Percentiles rank a stretch among this genome's conserved stretches.
phyloP scores from a whole-genome alignment of 2,113 vertebrate genomes.

The Dasyurus viverrinus region DNA sequence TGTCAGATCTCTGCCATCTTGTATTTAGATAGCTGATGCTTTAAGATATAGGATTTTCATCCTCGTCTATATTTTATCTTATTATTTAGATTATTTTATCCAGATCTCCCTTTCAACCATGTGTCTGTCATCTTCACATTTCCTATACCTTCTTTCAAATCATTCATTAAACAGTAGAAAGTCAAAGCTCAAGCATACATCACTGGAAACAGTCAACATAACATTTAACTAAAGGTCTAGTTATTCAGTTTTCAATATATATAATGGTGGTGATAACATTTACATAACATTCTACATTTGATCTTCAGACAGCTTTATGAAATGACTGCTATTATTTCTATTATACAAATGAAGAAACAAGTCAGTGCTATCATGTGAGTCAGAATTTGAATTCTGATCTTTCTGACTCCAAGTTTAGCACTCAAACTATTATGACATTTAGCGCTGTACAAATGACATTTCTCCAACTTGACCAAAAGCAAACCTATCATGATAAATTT shows the following conservation, averaged over 20 bases:
- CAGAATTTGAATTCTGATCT: not conserved
- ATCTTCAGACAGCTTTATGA: not conserved
- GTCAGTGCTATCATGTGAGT: not conserved
- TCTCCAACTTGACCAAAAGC: not conserved
- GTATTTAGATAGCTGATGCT: not conserved
- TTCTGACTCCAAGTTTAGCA: not conserved
- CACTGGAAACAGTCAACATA: not conserved
- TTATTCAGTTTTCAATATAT: not conserved
- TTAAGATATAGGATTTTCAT: not conserved
- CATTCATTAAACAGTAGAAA: not conserved
- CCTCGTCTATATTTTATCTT: not conserved
- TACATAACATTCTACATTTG: not conserved
- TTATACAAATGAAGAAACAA: not conserved
- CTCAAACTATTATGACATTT: not conserved
- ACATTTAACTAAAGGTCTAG: not conserved
- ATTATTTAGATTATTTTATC: not conserved
- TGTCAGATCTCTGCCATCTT: not conserved
- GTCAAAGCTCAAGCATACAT: not conserved
- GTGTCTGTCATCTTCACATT: not conserved
- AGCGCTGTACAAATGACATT: not conserved
- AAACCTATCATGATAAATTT: not conserved
- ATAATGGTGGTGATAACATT: not conserved
- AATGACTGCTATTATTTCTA: not conserved
- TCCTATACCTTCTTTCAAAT: not conserved
- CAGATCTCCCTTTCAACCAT: not conserved